These are phyloP conservation scores for Rosalia funebris DNA, from an alignment of 2,888 invertebrate genomes.

Conservation along the genomic window DNA sequence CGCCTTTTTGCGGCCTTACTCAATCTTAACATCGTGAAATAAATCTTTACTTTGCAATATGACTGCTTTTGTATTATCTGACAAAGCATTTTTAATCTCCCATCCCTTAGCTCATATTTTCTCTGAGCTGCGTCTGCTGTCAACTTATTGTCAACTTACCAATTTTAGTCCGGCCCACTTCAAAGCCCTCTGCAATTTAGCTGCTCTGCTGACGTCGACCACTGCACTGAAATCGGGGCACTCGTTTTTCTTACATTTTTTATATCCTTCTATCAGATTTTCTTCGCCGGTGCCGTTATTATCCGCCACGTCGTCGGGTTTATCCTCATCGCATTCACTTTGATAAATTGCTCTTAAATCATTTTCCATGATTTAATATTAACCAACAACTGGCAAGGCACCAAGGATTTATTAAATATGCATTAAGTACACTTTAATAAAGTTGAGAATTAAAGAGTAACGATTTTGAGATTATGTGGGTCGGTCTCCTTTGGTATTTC, in stretches of 20 bases:
- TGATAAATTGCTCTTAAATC: constrained; percentile 37
- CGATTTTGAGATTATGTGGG: neutral
- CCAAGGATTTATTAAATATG: constrained; percentile 21
- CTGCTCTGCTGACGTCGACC: constrained; percentile 67
- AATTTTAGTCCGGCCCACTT: constrained; percentile 70
- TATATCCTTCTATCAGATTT: constrained; percentile 28
- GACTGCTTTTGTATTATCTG: neutral
- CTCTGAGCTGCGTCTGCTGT: constrained; percentile 7
- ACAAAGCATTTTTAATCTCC: constrained; percentile 4
- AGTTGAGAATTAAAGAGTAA: neutral
- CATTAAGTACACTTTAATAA: neutral
- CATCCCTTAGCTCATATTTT: constrained; percentile 1
- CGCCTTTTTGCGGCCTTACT: neutral
- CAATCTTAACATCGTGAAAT: neutral
- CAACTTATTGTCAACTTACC: constrained; percentile 60
- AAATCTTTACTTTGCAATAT: neutral
- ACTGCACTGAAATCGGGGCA: constrained; percentile 30
- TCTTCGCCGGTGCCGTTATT: constrained; percentile 31
- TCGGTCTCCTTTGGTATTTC: no score
- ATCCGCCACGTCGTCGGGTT: constrained; percentile 36
- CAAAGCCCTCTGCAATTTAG: constrained; percentile 67
- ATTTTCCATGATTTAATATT: constrained; percentile 25
- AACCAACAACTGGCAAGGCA: neutral
- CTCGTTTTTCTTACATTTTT: constrained; percentile 23
- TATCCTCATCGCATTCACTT: constrained; percentile 44